Evolutionary conservation across 2,113 vertebrate genomes (phyloP).

Genomic region (Mormyrus iriodes): DNA sequence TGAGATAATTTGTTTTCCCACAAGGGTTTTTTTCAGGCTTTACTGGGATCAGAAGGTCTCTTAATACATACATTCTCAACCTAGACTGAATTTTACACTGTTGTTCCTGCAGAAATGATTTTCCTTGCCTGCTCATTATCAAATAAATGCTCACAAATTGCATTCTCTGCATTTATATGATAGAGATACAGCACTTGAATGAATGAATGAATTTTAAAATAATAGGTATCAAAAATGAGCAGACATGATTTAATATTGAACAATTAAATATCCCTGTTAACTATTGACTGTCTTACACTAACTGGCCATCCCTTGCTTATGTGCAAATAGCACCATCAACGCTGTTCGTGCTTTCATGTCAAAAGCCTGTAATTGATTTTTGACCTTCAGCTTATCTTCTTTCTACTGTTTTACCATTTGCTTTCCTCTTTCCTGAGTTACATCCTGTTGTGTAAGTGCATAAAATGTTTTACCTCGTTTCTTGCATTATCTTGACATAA

Average conservation of each 20-base stretch:
- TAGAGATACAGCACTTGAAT: background rate
- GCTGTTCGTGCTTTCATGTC: background rate
- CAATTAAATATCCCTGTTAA: background rate
- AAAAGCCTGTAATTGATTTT: background rate
- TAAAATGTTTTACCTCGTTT: background rate
- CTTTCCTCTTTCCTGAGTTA: conserved; percentile 2
- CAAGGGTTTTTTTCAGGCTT: background rate
- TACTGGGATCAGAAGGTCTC: background rate
- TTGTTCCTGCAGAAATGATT: background rate
- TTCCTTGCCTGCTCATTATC: background rate
- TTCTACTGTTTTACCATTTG: background rate
- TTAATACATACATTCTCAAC: background rate
- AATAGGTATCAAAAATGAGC: background rate
- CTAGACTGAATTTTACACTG: background rate
- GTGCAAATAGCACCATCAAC: background rate
- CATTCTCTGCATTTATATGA: background rate
- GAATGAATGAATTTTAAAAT: background rate
- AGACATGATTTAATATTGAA: background rate
- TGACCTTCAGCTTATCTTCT: background rate
- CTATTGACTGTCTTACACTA: background rate
- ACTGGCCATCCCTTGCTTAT: background rate
- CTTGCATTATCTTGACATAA: background rate
- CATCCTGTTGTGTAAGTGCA: background rate
- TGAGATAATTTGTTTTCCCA: background rate
- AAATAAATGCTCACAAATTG: background rate